phyloP scores from a whole-genome alignment of 2,888 invertebrate species.

The Conus canariensis region DNA sequence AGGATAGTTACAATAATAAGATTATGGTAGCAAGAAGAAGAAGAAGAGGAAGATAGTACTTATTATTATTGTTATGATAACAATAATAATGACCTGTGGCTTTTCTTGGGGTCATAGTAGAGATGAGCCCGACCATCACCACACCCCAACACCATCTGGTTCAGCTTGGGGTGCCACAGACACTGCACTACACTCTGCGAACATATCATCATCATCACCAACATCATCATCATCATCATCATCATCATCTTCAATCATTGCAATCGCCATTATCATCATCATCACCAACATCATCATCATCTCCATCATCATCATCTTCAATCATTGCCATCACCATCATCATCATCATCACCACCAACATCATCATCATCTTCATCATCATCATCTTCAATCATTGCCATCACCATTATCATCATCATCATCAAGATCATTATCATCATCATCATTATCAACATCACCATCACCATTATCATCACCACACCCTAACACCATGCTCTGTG shows the following conservation, averaged over 20 bases:
- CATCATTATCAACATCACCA: not conserved
- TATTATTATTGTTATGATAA: too few species aligned
- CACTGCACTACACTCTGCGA: conserved; percentile 87
- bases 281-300: not conserved
- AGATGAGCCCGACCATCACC: conserved; percentile 94
- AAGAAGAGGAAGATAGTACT: too few species aligned
- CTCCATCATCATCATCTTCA: not conserved
- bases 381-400: not conserved
- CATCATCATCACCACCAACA: not conserved
- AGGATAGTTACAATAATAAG: too few species aligned
- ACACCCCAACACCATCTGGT: conserved; percentile 94
- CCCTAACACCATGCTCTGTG: conserved; percentile 86
- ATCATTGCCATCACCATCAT: not conserved
- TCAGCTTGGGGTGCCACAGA: conserved; percentile 98
- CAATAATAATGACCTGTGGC: conserved; percentile 80
- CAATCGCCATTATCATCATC: not conserved
- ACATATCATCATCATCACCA: not conserved
- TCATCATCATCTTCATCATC: not conserved
- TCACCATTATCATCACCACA: conserved; percentile 94
- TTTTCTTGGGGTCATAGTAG: conserved; percentile 92
- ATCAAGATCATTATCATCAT: not conserved
- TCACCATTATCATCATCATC: not conserved
- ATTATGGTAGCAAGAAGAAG: too few species aligned
- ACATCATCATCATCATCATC: not conserved
- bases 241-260: not conserved